Percentiles rank a stretch among this genome's conserved stretches.
Conservation (phyloP, 2,797 vertebrate species). For the Stomatorhinus walkeri region DNA sequence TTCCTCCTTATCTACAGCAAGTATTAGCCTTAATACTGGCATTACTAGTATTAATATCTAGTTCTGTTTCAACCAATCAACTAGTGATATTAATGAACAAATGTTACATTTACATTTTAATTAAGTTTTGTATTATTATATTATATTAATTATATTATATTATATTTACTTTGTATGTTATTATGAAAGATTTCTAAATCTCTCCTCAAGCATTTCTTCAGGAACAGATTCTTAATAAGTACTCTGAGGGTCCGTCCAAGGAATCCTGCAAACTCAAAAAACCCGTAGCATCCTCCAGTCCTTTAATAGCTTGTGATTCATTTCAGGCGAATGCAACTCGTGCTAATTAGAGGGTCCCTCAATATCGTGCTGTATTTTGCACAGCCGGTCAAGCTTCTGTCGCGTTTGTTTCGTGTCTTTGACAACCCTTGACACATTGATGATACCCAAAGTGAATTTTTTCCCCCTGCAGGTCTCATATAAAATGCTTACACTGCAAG, state of each 20-base stretch:
- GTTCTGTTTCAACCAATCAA: neutral
- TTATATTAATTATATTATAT: neutral
- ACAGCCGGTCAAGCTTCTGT: neutral
- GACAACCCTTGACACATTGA: neutral
- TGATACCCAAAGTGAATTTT: neutral
- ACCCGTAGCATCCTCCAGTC: neutral
- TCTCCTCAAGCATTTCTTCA: neutral
- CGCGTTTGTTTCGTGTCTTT: neutral
- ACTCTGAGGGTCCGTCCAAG: neutral
- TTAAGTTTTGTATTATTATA: neutral
- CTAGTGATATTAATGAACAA: neutral
- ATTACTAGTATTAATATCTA: neutral
- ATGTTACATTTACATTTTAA: neutral
- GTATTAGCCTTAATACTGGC: neutral
- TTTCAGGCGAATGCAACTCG: neutral
- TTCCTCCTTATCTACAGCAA: neutral
- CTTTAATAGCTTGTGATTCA: neutral
- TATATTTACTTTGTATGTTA: neutral
- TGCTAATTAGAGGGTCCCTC: neutral
- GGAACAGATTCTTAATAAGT: neutral
- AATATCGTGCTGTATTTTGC: neutral
- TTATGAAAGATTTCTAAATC: neutral
- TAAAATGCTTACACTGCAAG: neutral
- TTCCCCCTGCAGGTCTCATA: neutral
- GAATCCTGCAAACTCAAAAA: neutral